A percentile compares a stretch with the other conserved stretches of the same genome.
Conservation (phyloP, 2,797 vertebrate genomes). For the Tachyglossus aculeatus region DNA sequence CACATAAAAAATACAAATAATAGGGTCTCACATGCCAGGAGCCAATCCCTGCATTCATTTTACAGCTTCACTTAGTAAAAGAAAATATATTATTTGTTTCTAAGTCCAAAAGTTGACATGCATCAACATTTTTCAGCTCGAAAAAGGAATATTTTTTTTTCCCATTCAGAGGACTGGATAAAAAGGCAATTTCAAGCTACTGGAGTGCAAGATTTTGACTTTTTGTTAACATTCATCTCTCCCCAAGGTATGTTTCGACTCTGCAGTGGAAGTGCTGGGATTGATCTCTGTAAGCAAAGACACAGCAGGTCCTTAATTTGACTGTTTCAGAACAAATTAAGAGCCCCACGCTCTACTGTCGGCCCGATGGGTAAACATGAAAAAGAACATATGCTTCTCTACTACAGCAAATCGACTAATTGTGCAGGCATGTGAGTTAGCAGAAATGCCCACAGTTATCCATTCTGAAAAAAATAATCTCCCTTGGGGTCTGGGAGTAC, state of each 20-base stretch:
- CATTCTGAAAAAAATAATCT: background rate
- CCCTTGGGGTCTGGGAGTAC: background rate
- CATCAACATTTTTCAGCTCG: background rate
- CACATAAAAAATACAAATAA: background rate
- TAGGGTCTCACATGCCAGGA: background rate
- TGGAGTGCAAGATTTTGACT: background rate
- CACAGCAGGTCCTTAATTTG: background rate
- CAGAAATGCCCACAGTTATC: no score
- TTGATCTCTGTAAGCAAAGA: background rate
- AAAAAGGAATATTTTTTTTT: background rate
- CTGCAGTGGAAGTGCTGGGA: background rate
- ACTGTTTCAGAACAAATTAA: background rate
- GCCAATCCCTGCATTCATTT: rapidly evolving
- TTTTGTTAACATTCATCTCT: background rate
- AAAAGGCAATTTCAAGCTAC: background rate
- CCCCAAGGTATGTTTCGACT: background rate
- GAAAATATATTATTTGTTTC: background rate
- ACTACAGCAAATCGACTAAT: rapidly evolving
- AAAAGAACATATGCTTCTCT: background rate
- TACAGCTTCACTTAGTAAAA: background rate
- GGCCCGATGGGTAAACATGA: background rate
- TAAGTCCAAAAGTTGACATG: background rate
- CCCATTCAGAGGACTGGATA: background rate
- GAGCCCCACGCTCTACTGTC: background rate
- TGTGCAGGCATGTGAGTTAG: no score